Percentiles rank a stretch among this genome's conserved stretches.
Conservation (phyloP, 2,797 vertebrate genomes). For the Cetoscarus ocellatus region DNA sequence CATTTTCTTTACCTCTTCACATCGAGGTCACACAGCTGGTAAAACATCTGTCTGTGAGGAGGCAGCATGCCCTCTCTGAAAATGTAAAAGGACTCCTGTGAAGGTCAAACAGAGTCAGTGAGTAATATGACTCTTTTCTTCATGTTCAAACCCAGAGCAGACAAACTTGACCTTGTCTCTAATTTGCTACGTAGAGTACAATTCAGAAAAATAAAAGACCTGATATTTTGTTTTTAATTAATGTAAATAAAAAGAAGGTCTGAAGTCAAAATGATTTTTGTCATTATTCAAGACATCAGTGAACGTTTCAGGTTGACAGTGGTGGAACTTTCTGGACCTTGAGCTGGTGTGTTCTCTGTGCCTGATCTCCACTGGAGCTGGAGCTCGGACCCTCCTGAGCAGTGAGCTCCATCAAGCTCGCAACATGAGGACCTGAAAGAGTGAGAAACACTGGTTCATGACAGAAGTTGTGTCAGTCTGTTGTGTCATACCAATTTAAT, state of each 20-base stretch:
- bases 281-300: too few relatives aligned
- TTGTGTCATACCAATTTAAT: too few relatives aligned
- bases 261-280: too few relatives aligned
- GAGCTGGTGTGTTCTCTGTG: constrained; percentile 87
- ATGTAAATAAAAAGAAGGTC: too few relatives aligned
- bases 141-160: neutral
- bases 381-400: constrained; percentile 80
- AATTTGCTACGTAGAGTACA: too few relatives aligned
- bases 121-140: neutral
- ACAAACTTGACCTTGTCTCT: too few relatives aligned
- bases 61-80: constrained; percentile 94
- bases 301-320: too few relatives aligned
- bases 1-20: constrained; percentile 88
- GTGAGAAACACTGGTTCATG: too few relatives aligned
- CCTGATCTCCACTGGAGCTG: constrained; percentile 70
- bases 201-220: too few relatives aligned
- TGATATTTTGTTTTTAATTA: too few relatives aligned
- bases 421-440: constrained; percentile 85
- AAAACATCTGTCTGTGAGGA: constrained; percentile 98
- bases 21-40: constrained; percentile 95
- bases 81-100: constrained; percentile 92
- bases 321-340: constrained; percentile 85
- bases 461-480: too few relatives aligned
- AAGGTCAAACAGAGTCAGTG: neutral
- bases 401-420: constrained; percentile 88